These are phyloP conservation scores for Dendroctonus valens DNA, from an alignment of 1,140 invertebrate genomes.

Conservation along the genomic window DNA sequence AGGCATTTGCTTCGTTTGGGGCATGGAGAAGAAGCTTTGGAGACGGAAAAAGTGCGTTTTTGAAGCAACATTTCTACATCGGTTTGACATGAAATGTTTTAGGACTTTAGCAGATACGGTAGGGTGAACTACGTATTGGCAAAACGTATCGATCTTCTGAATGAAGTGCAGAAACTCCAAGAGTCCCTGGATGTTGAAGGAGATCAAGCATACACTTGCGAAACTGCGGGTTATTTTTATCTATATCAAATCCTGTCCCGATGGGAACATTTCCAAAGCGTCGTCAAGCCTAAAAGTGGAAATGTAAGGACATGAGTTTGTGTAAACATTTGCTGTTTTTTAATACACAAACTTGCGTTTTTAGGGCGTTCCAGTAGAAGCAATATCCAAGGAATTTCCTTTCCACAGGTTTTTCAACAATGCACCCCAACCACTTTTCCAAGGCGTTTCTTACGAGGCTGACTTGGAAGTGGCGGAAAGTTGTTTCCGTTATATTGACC, in stretches of 20 bases:
- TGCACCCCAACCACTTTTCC: conserved; percentile 91
- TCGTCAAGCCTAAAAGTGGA: conserved; percentile 57
- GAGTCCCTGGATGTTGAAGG: conserved; percentile 79
- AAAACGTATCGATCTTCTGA: conserved; percentile 87
- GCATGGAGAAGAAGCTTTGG: conserved; percentile 97
- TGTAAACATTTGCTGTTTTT: neutral
- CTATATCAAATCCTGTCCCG: conserved; percentile 82
- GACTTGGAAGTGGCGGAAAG: conserved; percentile 90
- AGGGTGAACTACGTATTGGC: conserved; percentile 97
- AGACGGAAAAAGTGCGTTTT: conserved; percentile 81
- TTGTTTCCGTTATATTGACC: conserved; percentile 93
- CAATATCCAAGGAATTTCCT: conserved; percentile 79
- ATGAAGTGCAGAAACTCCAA: conserved; percentile 88
- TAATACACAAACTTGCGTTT: conserved; percentile 6
- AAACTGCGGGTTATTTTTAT: conserved; percentile 94
- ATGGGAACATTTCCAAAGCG: conserved; percentile 85
- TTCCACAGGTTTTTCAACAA: conserved; percentile 90
- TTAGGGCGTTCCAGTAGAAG: conserved; percentile 50
- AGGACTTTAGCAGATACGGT: conserved; percentile 72
- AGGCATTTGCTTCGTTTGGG: conserved; percentile 97
- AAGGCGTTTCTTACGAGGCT: conserved; percentile 73
- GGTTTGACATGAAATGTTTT: neutral
- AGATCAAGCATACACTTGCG: conserved; percentile 97
- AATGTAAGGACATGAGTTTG: conserved; percentile 38
- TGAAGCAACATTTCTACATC: neutral